Evolutionary conservation across 2,888 invertebrate species (phyloP), one percentile per base, ranked within the genome.

Genomic region (Rhabditoides inermis): DNA sequence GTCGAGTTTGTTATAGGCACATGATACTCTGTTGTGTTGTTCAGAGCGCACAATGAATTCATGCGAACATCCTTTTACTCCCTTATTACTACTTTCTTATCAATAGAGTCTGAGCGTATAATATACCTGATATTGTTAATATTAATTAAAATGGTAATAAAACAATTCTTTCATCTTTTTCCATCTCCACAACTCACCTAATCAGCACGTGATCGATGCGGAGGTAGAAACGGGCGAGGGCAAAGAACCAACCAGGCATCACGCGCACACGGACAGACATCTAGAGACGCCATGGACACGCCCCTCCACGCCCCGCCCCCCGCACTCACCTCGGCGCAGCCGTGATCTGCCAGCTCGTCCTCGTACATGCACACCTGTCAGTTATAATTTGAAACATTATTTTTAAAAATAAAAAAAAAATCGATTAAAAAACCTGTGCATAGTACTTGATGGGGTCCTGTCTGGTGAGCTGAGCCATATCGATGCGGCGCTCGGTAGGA

Each of bases 341-440:
- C 98, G 82, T 98, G 89, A 79, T 98, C 98, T 76, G 94, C 94
- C 44, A 98, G 80, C 78, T 98, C 98, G 81, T 99, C 98, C 81
- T 99, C 98, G 81, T 88, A 99, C 35, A 98, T 80, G 52, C 88
- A 86, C 30, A 95, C 80, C 77, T 95, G 91, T 68, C 37, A 27
- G 10, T 10, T 32, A 32, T 10, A 32, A 32, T 32, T 10, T 10
- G 10, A 7, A 39, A 39, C 6, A 39, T n/a, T n/a, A n/a, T n/a
- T n/a, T n/a, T n/a, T n/a, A n/a, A n/a, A n/a, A n/a, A n/a, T n/a
- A n/a, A n/a, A n/a, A n/a, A n/a, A n/a, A n/a, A n/a, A n/a, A n/a
- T n/a, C n/a, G n/a, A n/a, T n/a, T n/a, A 32, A 7, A 32, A 32
- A 42, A 42, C 40, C n/a, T 45, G 48, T 15, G 89, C 86, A 78